These are phyloP conservation scores for Sebastes goodei DNA, from an alignment of 2,797 vertebrate genomes.

Conservation along the genomic window DNA sequence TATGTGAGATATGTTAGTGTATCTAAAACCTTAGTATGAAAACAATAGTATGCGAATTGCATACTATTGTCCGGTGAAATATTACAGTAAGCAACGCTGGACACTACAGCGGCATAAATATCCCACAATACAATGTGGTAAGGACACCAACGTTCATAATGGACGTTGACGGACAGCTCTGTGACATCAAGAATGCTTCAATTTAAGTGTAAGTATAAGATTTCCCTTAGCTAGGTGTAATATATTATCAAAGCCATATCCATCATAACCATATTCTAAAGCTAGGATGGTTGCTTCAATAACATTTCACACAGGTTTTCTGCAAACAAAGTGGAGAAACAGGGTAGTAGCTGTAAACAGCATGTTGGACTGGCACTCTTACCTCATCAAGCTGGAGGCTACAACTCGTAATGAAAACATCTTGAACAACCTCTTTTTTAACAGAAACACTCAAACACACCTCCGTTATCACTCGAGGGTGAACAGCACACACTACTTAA, in stretches of 20 bases:
- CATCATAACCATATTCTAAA: neutral
- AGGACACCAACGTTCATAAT: too few relatives aligned
- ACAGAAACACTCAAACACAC: conserved; percentile 7
- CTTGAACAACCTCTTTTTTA: conserved; percentile 23
- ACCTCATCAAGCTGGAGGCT: conserved; percentile 34
- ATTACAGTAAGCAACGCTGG: neutral
- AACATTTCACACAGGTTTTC: conserved; percentile 25
- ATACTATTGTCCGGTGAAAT: neutral
- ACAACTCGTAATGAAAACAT: conserved; percentile 33
- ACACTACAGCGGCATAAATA: too few relatives aligned
- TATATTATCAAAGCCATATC: neutral
- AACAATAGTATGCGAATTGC: neutral
- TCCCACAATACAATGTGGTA: too few relatives aligned
- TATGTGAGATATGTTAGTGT: neutral
- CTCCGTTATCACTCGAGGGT: conserved; percentile 24
- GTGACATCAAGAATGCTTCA: neutral
- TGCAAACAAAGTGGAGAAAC: conserved; percentile 5
- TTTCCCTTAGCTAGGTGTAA: neutral
- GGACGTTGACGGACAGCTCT: neutral
- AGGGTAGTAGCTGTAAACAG: conserved; percentile 8
- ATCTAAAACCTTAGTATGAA: neutral
- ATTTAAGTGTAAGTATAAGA: neutral
- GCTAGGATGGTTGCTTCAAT: conserved; percentile 12
- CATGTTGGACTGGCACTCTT: conserved; percentile 7
- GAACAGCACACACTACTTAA: conserved; percentile 20